Percentiles rank a stretch among this genome's conserved stretches.
Conservation (phyloP, 1,140 invertebrate genomes). For the Andrena cerasifolii region DNA sequence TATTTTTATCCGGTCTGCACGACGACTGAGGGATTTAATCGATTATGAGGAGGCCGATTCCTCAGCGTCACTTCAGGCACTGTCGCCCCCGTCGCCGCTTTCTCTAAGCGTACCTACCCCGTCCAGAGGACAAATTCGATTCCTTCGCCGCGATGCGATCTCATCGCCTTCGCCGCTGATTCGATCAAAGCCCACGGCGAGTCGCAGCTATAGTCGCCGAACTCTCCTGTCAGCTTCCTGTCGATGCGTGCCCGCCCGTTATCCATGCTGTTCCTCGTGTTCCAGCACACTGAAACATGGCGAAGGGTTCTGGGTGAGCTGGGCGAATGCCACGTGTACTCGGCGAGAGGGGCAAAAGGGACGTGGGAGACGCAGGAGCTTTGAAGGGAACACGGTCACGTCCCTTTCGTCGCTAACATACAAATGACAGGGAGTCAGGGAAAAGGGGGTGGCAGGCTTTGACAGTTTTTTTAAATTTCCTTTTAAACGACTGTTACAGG, state of each 20-base stretch:
- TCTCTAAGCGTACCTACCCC: slow-evolving; percentile 85
- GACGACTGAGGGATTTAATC: slow-evolving; percentile 3
- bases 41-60: neutral
- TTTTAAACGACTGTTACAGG: too few relatives aligned
- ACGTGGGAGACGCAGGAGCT: too few relatives aligned
- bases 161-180: slow-evolving; percentile 92
- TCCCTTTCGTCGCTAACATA: slow-evolving; percentile 48
- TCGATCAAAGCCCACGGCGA: slow-evolving; percentile 93
- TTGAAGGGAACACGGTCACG: slow-evolving; percentile 21
- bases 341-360: neutral
- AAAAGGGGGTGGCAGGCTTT: neutral
- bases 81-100: neutral
- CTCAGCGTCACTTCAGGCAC: too few relatives aligned
- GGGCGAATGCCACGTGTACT: neutral
- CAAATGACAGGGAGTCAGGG: slow-evolving; percentile 43
- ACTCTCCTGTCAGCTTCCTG: slow-evolving; percentile 84
- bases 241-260: slow-evolving; percentile 74
- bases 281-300: slow-evolving; percentile 80
- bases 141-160: slow-evolving; percentile 88
- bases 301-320: neutral
- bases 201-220: slow-evolving; percentile 94
- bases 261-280: slow-evolving; percentile 71
- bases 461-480: too few relatives aligned
- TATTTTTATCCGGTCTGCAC: slow-evolving; percentile 19
- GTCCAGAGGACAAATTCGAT: slow-evolving; percentile 97